Evolutionary conservation across 1,140 invertebrate genomes (phyloP), one percentile per base, ranked within the genome.

Genomic region (Drosophila neocordata): DNA sequence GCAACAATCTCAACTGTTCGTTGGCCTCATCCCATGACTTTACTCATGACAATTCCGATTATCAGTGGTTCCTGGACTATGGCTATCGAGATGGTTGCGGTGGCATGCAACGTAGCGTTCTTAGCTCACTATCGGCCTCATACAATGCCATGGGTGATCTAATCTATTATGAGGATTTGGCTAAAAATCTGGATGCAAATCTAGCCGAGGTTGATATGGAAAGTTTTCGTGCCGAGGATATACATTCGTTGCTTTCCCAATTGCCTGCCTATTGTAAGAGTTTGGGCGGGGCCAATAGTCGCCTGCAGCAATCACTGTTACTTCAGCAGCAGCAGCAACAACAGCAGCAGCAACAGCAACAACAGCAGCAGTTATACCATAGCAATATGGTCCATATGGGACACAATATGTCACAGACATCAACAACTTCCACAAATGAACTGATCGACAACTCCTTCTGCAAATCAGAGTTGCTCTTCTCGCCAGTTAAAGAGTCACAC

Each of bases 191-290:
- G 88, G 97, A 98, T 92, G 97, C 96, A 62, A 98, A 98, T 92
- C 93, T 98, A 74, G 97, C 97, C 22, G 96, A 98, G 92, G 97
- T 97, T 34, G 97, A 98, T 91, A 98, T 98, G 96, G 97, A 98
- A 92, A 97, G 96, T 90, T 98, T 97, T 92, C 94, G 95, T 69
- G 96, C 96, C 7, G 96, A 97, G 92, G 97, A 98, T 88, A 98
- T 98, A 85, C 96, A 97, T 87, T 96, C 95, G 65, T 93, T 97
- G 79, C 93, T 97, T 51, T 95, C 95, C 34, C 95, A 96, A 85
- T 92, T 96, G 81, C 96, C 96, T 35, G 95, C 95, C 20, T 95
- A 95, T 92, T 94, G 94, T 53, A 91, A 91, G 65, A 89, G 83
- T 53, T 37, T 91, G 51, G 88, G 88, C 27, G 74, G 77, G 1